phyloP scores from a whole-genome alignment of 2,797 vertebrate species.

The Gadopsis marmoratus region DNA sequence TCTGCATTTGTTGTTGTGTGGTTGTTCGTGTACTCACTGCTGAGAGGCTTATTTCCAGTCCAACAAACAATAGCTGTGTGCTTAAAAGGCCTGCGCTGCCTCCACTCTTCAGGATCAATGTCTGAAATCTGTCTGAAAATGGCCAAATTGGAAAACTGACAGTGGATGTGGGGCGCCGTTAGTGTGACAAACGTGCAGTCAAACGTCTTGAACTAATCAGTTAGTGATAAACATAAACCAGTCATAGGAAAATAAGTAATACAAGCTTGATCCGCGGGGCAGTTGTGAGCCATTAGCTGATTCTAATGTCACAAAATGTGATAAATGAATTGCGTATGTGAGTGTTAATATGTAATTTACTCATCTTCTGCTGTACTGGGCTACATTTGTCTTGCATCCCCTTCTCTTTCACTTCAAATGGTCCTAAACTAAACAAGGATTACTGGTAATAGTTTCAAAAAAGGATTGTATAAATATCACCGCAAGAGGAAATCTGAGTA shows the following conservation, averaged over 20 bases:
- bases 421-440: neutral
- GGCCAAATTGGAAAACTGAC: conserved; percentile 56
- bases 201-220: conserved; percentile 56
- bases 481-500: neutral
- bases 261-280: conserved; percentile 11
- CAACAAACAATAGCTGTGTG: conserved; percentile 71
- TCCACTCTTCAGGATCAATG: conserved; percentile 72
- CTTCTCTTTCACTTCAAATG: neutral
- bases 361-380: neutral
- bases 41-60: conserved; percentile 74
- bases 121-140: conserved; percentile 79
- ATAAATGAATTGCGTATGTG: neutral
- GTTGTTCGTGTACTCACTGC: conserved; percentile 44
- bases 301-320: conserved; percentile 19
- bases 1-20: conserved; percentile 49
- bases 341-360: neutral
- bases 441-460: neutral
- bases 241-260: conserved; percentile 36
- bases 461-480: neutral
- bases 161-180: conserved; percentile 44
- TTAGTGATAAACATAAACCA: conserved; percentile 57
- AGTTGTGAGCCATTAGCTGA: conserved; percentile 7
- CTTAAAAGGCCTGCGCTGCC: conserved; percentile 60
- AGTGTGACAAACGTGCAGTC: conserved; percentile 38
- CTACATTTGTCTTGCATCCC: neutral